A percentile compares a stretch with the other conserved stretches of the same genome.
Evolutionary conservation across 2,797 vertebrate species (phyloP).

Genomic region (Pseudochirops corinnae): DNA sequence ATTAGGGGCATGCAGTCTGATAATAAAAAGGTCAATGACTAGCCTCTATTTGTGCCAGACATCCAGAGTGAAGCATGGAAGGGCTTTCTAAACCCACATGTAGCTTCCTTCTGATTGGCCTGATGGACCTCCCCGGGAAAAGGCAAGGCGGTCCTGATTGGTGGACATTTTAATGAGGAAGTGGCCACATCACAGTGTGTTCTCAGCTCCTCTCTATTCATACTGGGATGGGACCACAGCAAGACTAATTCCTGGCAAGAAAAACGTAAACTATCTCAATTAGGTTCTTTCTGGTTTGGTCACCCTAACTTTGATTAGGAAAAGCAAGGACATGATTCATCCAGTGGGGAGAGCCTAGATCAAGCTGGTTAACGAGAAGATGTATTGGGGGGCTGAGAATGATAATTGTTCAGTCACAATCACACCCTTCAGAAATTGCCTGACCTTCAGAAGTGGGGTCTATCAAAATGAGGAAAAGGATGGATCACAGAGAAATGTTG

Average conservation of each 20-base stretch:
- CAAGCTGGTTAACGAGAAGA: neutral
- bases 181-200: neutral
- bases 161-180: neutral
- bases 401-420: neutral
- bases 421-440: neutral
- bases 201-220: neutral
- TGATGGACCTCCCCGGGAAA: neutral
- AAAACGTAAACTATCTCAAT: neutral
- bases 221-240: neutral
- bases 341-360: neutral
- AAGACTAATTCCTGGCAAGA: neutral
- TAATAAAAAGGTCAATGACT: neutral
- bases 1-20: neutral
- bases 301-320: neutral
- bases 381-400: neutral
- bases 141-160: neutral
- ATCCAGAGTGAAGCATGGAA: neutral
- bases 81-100: neutral
- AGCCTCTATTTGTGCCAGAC: neutral
- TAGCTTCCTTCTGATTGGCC: neutral
- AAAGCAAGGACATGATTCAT: neutral
- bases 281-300: neutral
- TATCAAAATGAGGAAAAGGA: neutral
- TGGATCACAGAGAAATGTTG: neutral
- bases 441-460: neutral